Conservation (phyloP, 2,888 invertebrate genomes). For the Nipponacmea schrenckii region DNA sequence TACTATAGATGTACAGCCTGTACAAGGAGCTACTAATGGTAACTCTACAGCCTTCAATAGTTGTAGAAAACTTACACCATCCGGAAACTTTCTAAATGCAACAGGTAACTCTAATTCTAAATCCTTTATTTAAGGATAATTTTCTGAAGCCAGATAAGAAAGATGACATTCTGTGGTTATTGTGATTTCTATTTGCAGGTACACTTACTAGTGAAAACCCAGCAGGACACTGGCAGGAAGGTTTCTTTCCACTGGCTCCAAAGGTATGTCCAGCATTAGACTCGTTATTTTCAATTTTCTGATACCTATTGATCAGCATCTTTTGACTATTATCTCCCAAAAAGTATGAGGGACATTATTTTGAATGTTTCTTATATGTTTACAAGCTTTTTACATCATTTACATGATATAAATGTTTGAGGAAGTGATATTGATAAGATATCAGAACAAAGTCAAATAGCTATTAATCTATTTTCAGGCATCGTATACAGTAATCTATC, state of each 20-base stretch:
- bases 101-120: constrained; percentile 35
- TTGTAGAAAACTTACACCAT: constrained; percentile 43
- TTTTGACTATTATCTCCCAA: no score
- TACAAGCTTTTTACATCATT: no score
- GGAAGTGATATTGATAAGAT: no score
- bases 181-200: constrained; percentile 28
- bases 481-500: constrained; percentile 45
- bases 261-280: constrained; percentile 34
- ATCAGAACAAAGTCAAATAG: no score
- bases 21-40: constrained; percentile 36
- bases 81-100: constrained; percentile 43
- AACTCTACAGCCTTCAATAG: constrained; percentile 45
- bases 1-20: constrained; percentile 40
- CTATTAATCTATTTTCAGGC: constrained; percentile 32
- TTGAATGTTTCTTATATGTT: no score
- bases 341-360: no score
- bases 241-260: constrained; percentile 44
- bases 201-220: constrained; percentile 36
- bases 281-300: background rate
- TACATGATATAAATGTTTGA: no score
- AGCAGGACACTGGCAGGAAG: constrained; percentile 51
- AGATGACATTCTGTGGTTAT: background rate
- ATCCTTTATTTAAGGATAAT: background rate
- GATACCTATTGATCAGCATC: no score
- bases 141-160: background rate